These are phyloP conservation scores for Bombus superbus DNA, from an alignment of 1,140 invertebrate genomes.

Conservation along the genomic window DNA sequence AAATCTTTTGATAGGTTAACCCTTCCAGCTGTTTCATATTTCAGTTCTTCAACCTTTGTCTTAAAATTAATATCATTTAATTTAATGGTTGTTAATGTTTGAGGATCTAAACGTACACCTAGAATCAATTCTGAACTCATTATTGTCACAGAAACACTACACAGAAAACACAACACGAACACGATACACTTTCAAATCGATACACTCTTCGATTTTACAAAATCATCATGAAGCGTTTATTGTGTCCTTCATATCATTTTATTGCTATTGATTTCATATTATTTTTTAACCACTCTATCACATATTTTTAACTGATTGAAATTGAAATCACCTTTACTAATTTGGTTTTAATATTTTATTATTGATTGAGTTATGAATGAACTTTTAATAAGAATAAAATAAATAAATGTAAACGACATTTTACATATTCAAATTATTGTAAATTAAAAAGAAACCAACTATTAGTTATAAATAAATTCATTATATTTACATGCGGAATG, in stretches of 20 bases:
- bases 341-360: background rate
- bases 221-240: constrained; percentile 26
- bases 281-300: no score
- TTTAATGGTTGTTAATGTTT: constrained; percentile 79
- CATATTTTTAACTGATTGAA: background rate
- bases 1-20: constrained; percentile 80
- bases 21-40: constrained; percentile 78
- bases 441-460: background rate
- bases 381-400: background rate
- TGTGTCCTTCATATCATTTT: background rate
- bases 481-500: background rate
- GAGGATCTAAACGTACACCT: constrained; percentile 73
- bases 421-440: background rate
- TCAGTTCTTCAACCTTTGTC: constrained; percentile 81
- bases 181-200: constrained; percentile 3
- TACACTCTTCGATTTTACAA: constrained; percentile 28
- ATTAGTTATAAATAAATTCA: background rate
- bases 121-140: constrained; percentile 75
- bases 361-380: background rate
- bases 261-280: background rate
- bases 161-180: constrained; percentile 7
- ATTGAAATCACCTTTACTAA: background rate
- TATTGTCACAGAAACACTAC: constrained; percentile 46
- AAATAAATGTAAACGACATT: no score
- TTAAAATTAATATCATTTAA: constrained; percentile 83